phyloP scores from a whole-genome alignment of 2,888 invertebrate genomes.

The Epinotia bilunana region DNA sequence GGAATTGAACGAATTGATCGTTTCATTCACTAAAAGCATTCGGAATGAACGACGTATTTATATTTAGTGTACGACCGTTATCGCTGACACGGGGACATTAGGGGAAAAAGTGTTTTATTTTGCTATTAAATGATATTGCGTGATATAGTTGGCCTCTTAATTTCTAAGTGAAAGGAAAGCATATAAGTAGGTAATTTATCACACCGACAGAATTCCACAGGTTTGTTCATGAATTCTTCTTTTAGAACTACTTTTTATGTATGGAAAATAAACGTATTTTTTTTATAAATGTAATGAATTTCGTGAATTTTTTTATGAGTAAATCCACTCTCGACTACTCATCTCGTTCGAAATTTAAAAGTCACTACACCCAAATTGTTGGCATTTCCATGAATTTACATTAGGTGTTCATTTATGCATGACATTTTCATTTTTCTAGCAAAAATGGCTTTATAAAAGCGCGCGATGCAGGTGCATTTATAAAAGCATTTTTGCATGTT shows the following conservation, averaged over 20 bases:
- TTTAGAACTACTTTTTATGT: background rate
- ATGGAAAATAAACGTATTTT: background rate
- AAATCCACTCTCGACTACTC: background rate
- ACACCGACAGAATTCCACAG: background rate
- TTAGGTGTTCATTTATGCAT: constrained; percentile 30
- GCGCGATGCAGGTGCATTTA: constrained; percentile 23
- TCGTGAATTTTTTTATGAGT: background rate
- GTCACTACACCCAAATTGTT: constrained; percentile 23
- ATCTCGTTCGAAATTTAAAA: constrained; percentile 18
- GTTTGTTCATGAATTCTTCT: background rate
- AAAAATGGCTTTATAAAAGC: constrained; percentile 26
- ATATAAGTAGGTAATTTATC: background rate
- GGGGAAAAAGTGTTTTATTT: constrained; percentile 13
- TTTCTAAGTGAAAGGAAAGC: background rate
- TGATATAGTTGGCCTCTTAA: background rate
- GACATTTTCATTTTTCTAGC: constrained; percentile 24
- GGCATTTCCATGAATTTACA: constrained; percentile 28
- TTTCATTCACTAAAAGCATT: constrained; percentile 43
- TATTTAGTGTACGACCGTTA: constrained; percentile 20
- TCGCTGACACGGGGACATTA: constrained; percentile 26
- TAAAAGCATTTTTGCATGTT: too few species aligned
- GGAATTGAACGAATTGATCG: constrained; percentile 35
- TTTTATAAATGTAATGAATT: background rate
- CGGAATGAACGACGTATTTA: constrained; percentile 22
- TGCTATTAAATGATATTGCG: constrained; percentile 20